Base-by-base conservation (phyloP, 2,113 vertebrate species). In the Toxotes chatareus region DNA sequence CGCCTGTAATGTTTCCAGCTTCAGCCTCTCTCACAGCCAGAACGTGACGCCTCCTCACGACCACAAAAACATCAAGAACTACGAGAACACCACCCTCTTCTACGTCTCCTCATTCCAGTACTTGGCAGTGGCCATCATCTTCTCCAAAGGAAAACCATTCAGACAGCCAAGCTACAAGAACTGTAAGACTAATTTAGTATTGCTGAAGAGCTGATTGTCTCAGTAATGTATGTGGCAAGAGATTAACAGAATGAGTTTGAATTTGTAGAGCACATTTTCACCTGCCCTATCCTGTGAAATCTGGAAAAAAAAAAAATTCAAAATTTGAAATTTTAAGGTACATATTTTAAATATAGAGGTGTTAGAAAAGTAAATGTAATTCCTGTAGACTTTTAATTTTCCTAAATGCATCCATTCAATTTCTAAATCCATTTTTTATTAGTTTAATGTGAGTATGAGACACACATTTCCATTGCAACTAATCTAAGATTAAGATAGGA, bases 61-160 rank as follows among this genome's bases (percentile, higher is more conserved):
- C 68, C 95, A 94, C 92, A 95, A 96, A 74, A 93, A 93, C 93
- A 98, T 99, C 89, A 91, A 71, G 82, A 99, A 97, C 91, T 98
- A 97, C 12, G 98, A 99, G 94, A 99, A 99, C 94, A 99, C 98
- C 78, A 97, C 97, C 32, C 94, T 99, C 65, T 99, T 99, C 95
- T 99, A 96, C 88, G 93, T 99, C 92, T 99, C 98, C 82, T 94
- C 96, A 80, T 99, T 99, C 93, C 98, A 99, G 94, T 99, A 99
- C 93, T 94, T 99, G 94, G 96, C 95, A 38, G 97, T 99, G 67
- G 98, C 98, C 83, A 86, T 99, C 53, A 89, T 97, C 62, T 99
- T 99, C 94, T 98, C 98, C 90, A 99, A 99, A 90, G 98, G 98
- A 82, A 99, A 97, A 81, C 98, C 98, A 55, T 99, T 99, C 91